These are phyloP conservation scores for Nomia melanderi DNA, from an alignment of 1,140 invertebrate species.

Conservation along the genomic window DNA sequence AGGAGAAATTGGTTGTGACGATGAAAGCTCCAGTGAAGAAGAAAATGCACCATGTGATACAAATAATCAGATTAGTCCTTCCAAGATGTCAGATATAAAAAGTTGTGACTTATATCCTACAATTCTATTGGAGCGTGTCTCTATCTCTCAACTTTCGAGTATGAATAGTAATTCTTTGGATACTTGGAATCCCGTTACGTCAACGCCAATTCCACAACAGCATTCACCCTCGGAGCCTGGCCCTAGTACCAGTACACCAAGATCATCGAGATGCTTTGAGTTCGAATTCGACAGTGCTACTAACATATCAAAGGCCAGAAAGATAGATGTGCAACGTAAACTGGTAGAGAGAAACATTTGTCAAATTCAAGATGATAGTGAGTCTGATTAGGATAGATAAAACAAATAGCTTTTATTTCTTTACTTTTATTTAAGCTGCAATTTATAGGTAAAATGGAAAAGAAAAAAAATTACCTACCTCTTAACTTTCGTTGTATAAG, in stretches of 20 bases:
- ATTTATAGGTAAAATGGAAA: conserved; percentile 1
- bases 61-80: neutral
- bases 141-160: conserved; percentile 18
- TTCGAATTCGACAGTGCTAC: neutral
- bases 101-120: conserved; percentile 30
- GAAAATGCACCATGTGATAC: neutral
- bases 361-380: conserved; percentile 27
- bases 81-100: neutral
- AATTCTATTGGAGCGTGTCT: conserved; percentile 66
- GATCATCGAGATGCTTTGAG: neutral
- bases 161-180: neutral
- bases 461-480: conserved; percentile 67
- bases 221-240: conserved; percentile 41
- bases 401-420: conserved; percentile 12
- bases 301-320: neutral
- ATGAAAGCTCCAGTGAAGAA: conserved; percentile 12
- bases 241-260: conserved; percentile 57
- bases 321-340: neutral
- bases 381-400: conserved; percentile 44
- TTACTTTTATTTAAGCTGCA: conserved; percentile 26
- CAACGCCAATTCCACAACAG: neutral
- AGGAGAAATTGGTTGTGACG: neutral
- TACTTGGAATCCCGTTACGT: conserved; percentile 8
- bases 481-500: conserved; percentile 72
- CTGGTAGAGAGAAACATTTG: neutral